Conservation (phyloP, 1,140 invertebrate genomes). For the Caenorhabditis inopinata region DNA sequence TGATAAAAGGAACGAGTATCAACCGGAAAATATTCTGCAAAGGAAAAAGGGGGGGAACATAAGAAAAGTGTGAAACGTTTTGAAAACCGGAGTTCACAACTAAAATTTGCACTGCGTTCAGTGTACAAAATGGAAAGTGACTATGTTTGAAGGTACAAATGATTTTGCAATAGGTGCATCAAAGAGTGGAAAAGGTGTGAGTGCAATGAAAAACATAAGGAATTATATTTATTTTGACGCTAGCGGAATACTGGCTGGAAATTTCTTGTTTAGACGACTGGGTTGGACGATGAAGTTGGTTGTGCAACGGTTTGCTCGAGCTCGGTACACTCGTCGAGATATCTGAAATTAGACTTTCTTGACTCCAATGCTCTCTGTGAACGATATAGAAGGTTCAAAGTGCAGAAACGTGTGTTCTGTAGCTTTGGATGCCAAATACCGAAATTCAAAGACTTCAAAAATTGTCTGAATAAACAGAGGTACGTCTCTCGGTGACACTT, state of each 20-base stretch:
- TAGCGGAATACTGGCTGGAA: no score
- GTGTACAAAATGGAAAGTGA: slow-evolving; percentile 17
- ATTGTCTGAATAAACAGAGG: no score
- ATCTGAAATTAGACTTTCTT: background rate
- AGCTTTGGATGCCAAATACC: no score
- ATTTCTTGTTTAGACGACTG: background rate
- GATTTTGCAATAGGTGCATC: background rate
- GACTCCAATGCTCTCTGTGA: no score
- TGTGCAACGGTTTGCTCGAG: background rate
- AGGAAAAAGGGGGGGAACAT: background rate
- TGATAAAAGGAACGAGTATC: background rate
- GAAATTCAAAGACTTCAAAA: no score
- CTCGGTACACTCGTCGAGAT: background rate
- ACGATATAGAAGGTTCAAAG: no score
- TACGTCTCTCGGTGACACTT: no score
- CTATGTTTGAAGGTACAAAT: background rate
- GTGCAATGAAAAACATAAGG: no score
- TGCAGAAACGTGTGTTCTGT: no score
- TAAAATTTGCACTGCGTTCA: slow-evolving; percentile 8
- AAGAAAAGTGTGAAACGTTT: no score
- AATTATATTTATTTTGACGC: no score
- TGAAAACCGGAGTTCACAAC: slow-evolving; percentile 3
- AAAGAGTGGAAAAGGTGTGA: no score
- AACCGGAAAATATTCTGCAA: background rate
- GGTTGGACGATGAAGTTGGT: background rate